A percentile compares a stretch with the other conserved stretches of the same genome.
phyloP scores from a whole-genome alignment of 2,888 invertebrate species.

The Lampropteryx suffumata region DNA sequence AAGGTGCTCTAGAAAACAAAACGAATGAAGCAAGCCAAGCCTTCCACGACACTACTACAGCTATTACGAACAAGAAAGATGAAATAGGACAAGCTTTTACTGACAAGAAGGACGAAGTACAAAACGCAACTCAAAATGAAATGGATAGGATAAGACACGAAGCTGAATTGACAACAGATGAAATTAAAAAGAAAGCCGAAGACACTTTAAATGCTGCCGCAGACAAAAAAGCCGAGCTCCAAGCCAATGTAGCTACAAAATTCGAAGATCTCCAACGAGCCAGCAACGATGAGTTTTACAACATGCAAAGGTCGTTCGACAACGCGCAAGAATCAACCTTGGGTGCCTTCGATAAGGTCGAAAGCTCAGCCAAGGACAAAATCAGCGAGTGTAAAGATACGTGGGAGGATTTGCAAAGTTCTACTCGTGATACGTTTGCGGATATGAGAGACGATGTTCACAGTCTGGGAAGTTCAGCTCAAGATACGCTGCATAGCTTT shows the following conservation, averaged over 20 bases:
- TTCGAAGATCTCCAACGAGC: conserved; percentile 43
- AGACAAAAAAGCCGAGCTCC: conserved; percentile 58
- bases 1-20: conserved; percentile 38
- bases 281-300: conserved; percentile 53
- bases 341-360: conserved; percentile 73
- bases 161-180: conserved; percentile 70
- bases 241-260: conserved; percentile 52
- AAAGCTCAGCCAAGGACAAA: conserved; percentile 76
- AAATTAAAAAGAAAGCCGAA: conserved; percentile 70
- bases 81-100: conserved; percentile 47
- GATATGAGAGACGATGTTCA: conserved; percentile 68
- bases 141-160: conserved; percentile 71
- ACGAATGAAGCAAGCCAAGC: conserved; percentile 40
- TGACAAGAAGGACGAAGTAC: conserved; percentile 57
- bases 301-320: conserved; percentile 63
- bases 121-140: conserved; percentile 56
- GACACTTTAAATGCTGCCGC: conserved; percentile 63
- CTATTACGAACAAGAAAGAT: conserved; percentile 48
- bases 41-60: conserved; percentile 48
- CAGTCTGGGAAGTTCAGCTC: conserved; percentile 67
- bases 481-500: conserved; percentile 74
- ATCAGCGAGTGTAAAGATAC: conserved; percentile 62
- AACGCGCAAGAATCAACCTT: conserved; percentile 72
- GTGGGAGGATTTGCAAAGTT: conserved; percentile 73
- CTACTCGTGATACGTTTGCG: conserved; percentile 71